Percentiles rank a stretch among this genome's conserved stretches.
These are phyloP conservation scores for Scleropages formosus DNA, from an alignment of 2,797 vertebrate species.

Conservation along the genomic window DNA sequence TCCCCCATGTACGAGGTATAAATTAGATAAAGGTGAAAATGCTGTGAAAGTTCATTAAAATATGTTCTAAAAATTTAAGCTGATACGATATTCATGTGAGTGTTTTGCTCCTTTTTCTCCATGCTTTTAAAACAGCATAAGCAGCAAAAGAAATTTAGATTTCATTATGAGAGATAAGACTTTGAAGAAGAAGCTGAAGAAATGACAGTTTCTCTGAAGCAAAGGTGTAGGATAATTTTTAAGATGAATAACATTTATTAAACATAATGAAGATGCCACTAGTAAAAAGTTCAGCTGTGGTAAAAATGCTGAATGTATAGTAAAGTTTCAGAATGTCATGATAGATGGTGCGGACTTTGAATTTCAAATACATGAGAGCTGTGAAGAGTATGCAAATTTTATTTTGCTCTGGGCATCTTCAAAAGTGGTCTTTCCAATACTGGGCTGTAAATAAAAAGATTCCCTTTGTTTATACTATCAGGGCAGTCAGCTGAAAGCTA, in stretches of 20 bases:
- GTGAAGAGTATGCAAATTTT: not conserved
- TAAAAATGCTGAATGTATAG: not conserved
- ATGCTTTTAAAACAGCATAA: conserved; percentile 51
- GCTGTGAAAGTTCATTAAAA: conserved; percentile 62
- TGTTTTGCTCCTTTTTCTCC: conserved; percentile 42
- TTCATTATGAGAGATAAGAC: not conserved
- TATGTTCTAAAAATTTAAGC: conserved; percentile 50
- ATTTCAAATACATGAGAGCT: not conserved
- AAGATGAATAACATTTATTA: conserved; percentile 8
- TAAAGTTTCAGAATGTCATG: not conserved
- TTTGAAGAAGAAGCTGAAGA: not conserved
- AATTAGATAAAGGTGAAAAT: conserved; percentile 71
- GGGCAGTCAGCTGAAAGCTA: too few species aligned
- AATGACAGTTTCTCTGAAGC: not conserved
- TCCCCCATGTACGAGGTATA: conserved; percentile 66
- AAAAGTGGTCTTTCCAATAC: not conserved
- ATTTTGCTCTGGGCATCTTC: not conserved
- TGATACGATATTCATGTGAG: conserved; percentile 16
- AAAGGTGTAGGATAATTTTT: not conserved
- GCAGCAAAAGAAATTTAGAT: conserved; percentile 51
- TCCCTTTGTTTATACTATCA: not conserved
- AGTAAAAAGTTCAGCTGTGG: not conserved
- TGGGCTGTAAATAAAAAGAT: not conserved
- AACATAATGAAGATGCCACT: not conserved
- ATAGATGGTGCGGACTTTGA: not conserved